Evolutionary conservation across 2,888 invertebrate genomes (phyloP), one percentile per base, ranked within the genome.

Genomic region (Ectobius pallidus): DNA sequence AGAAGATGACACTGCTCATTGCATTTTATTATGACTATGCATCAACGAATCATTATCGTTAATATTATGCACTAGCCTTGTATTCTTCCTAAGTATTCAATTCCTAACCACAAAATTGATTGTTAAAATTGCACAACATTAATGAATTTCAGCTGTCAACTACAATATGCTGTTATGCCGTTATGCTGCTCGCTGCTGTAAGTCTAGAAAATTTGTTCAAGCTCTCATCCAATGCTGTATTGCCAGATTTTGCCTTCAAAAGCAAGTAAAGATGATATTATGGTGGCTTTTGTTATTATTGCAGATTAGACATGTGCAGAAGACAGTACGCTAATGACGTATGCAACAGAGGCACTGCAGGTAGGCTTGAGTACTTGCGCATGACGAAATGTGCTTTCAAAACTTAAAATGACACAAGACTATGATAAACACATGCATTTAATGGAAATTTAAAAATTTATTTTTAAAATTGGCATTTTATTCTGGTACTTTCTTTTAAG

Each of bases 261-360:
- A 46, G 27, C 32, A 32, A 65, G 44, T 42, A 44, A 34, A 69
- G n/a, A 25, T 69, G 16, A 55, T 69, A 42, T 65, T 44, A 65
- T 65, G 65, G 39, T 71, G 49, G 39, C 55, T 75, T 71, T 75
- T 73, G 68, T 75, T 75, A 63, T 70, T 63, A 68, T 93, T 94
- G 86, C 95, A 96, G 96, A 94, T 94, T 96, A 91, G 96, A 96
- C 93, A 96, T 96, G 96, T 96, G 96, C 93, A 92, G 96, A 88
- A 91, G 96, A 89, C 92, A 94, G 87, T 93, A 91, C 89, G 92
- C 93, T 85, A 93, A 92, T 89, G 95, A 95, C 87, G 92, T 92
- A 87, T 96, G 96, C 92, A 96, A 96, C 92, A 92, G 96, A 89
- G 96, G 96, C 89, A 96, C 96, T 81, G 96, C 96, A 94, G 96